Base-by-base conservation (phyloP, 2,113 vertebrate genomes). In the Zapus hudsonius region DNA sequence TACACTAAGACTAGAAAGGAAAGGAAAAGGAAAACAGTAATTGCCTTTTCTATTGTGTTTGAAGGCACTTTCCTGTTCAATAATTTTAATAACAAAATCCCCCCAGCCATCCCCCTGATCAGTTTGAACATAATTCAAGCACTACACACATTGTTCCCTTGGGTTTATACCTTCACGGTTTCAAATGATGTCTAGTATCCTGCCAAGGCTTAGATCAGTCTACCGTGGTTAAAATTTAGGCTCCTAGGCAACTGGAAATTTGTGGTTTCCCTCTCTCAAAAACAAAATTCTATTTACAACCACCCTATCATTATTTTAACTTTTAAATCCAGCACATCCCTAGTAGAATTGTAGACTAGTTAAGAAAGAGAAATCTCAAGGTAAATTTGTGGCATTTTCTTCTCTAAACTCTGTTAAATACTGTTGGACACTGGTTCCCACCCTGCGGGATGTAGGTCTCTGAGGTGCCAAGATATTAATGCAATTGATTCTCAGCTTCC, bases 41-140 rank as follows among this genome's bases (percentile, higher is more conserved):
- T 92, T 96, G 63, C 63, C 57, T 93, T 92, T 93, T 69, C 74
- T 64, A 61, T 84, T 94, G 57, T 44, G 67, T 92, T 94, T 86
- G 74, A 89, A 95, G 76, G 64, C 55, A 89, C 72, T 96, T 94
- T 87, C 80, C 75, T 87, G 76, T 93, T 93, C 91, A 95, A 93
- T 92, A 92, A 93, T 95, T 96, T 91, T 96, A 95, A 92, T 96
- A 94, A 96, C 80, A 69, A 90, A 94, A 84, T 44, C 20, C 75
- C 64, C 70, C 52, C 59, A 79, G 67, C 29, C 40, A 38, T 44
- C 44, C 38, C 61, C n/a, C 20, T 2, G 13, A 81, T 90, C 86
- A 92, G 72, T 89, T 74, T 73, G 92, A 96, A 86, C 88, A 89
- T 84, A 95, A 96, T 67, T 95, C 76, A 87, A 87, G 75, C 75